Conservation (phyloP, 2,888 invertebrate genomes). For the Stenodera caucasica region DNA sequence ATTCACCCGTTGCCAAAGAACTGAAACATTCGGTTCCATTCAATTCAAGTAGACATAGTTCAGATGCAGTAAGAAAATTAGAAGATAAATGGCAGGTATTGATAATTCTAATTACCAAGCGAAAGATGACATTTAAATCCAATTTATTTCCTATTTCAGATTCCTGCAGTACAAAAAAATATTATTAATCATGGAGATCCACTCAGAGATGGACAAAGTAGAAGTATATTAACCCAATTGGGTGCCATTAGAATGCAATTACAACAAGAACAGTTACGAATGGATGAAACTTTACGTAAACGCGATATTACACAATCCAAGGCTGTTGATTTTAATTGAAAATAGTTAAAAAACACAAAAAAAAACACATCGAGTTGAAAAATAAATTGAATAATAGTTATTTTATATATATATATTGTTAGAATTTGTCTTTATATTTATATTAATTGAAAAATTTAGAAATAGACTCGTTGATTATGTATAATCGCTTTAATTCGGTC, state of each 20-base stretch:
- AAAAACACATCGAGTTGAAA: slow-evolving; percentile 42
- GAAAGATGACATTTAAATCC: neutral
- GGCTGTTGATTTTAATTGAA: slow-evolving; percentile 53
- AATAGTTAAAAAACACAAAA: slow-evolving; percentile 12
- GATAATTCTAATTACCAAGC: neutral
- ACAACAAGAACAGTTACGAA: slow-evolving; percentile 66
- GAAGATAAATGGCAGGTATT: slow-evolving; percentile 60
- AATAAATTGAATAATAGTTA: slow-evolving; percentile 42
- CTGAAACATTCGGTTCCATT: slow-evolving; percentile 53
- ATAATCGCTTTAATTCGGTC: slow-evolving; percentile 1
- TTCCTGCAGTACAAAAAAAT: slow-evolving; percentile 68
- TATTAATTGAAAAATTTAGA: slow-evolving; percentile 41
- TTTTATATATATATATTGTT: slow-evolving; percentile 48
- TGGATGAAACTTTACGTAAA: slow-evolving; percentile 58
- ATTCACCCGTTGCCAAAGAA: slow-evolving; percentile 55
- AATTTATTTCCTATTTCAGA: slow-evolving; percentile 47
- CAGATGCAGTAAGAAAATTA: slow-evolving; percentile 50
- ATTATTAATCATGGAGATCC: slow-evolving; percentile 57
- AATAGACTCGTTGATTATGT: slow-evolving; percentile 32
- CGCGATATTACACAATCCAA: slow-evolving; percentile 52
- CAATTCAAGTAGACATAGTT: slow-evolving; percentile 45
- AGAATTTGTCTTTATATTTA: slow-evolving; percentile 51
- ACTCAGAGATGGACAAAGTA: slow-evolving; percentile 55
- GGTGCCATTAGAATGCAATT: slow-evolving; percentile 69
- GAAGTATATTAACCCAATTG: slow-evolving; percentile 66